Percentiles rank a stretch among this genome's conserved stretches.
phyloP scores from a whole-genome alignment of 2,797 vertebrate genomes.

The Stomatorhinus walkeri region DNA sequence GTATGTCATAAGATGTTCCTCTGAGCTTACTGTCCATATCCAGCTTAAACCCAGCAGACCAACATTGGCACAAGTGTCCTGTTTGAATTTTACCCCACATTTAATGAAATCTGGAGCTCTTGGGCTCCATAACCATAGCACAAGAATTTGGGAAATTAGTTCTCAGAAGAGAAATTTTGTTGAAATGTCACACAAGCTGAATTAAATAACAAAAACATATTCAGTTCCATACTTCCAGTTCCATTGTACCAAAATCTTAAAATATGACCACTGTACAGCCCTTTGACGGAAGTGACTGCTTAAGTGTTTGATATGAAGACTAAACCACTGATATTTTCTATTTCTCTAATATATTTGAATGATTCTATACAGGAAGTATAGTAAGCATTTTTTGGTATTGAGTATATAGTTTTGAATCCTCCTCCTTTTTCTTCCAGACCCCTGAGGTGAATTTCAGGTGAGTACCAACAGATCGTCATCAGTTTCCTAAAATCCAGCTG shows the following conservation, averaged over 20 bases:
- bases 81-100: neutral
- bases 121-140: neutral
- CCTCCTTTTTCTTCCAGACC: constrained; percentile 54
- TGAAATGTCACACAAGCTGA: neutral
- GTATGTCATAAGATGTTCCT: neutral
- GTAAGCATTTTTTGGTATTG: neutral
- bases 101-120: neutral
- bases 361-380: neutral
- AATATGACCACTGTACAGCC: neutral
- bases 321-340: neutral
- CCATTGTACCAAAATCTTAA: neutral
- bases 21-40: neutral
- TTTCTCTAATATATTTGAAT: neutral
- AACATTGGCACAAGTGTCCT: neutral
- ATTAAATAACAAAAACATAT: neutral
- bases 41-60: neutral
- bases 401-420: neutral
- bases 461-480: constrained; percentile 22
- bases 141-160: neutral
- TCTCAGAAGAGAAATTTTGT: neutral
- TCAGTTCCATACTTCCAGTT: neutral
- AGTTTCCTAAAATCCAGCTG: neutral
- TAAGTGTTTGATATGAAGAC: neutral
- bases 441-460: constrained; percentile 65
- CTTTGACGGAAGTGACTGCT: neutral